These are phyloP conservation scores for Linnaemya tessellans DNA, from an alignment of 2,888 invertebrate species.

Conservation along the genomic window DNA sequence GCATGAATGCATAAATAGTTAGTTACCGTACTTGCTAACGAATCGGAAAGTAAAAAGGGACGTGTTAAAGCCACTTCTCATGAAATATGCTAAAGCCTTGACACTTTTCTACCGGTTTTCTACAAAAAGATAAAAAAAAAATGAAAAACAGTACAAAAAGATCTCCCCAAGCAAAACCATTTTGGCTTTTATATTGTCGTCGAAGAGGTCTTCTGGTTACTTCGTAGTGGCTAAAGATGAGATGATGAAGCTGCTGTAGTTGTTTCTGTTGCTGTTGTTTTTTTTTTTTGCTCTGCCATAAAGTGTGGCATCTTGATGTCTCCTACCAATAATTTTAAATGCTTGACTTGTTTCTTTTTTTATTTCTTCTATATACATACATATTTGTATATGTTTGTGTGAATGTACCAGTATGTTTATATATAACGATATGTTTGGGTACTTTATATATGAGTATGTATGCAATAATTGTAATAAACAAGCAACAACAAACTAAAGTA, in stretches of 20 bases:
- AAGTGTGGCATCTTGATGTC: constrained; percentile 73
- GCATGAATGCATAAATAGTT: constrained; percentile 1
- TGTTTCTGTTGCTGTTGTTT: constrained; percentile 23
- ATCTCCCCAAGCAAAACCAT: constrained; percentile 60
- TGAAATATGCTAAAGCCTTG: constrained; percentile 82
- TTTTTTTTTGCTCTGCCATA: constrained; percentile 61
- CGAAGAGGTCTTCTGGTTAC: constrained; percentile 28
- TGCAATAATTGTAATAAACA: constrained; percentile 32
- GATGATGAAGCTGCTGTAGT: constrained; percentile 39
- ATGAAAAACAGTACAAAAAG: constrained; percentile 8
- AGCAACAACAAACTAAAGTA: constrained; percentile 56
- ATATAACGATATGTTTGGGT: constrained; percentile 12
- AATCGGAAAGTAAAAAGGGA: constrained; percentile 73
- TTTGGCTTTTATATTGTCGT: constrained; percentile 45
- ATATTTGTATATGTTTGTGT: constrained; percentile 4
- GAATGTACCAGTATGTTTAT: not conserved
- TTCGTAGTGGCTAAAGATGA: constrained; percentile 43
- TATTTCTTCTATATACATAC: no score
- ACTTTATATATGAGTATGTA: not conserved
- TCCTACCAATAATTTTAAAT: constrained; percentile 71
- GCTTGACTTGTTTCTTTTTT: constrained; percentile 38
- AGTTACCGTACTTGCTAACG: constrained; percentile 60
- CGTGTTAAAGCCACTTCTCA: constrained; percentile 78
- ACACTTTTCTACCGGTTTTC: constrained; percentile 79
- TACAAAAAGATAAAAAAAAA: constrained; percentile 13